Evolutionary conservation across 2,797 vertebrate species (phyloP), one percentile per base, ranked within the genome.

Genomic region (Pachyuromys duprasi): DNA sequence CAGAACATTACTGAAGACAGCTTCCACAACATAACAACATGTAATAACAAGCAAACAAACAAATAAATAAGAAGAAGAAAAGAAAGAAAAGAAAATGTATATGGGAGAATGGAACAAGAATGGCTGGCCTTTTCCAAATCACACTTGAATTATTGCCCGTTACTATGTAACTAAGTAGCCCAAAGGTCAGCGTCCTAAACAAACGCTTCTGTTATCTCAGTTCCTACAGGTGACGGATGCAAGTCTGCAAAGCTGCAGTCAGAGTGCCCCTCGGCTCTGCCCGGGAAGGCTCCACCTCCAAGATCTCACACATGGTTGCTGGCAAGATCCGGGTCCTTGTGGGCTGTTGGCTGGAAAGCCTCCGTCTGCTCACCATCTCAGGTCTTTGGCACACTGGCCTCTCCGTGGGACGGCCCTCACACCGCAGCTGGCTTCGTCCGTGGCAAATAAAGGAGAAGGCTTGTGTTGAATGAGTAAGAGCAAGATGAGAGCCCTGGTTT

Each of bases 381-480:
- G 45, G 26, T 62, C 63, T 62, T 57, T 14, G 39, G 36, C 83
- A 70, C n/a, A 0, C 0, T 11, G 57, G 31, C 42, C 39, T n/a
- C 67, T 92, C 39, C 1, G 0, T 8, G 57, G 89, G 72, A 67
- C 22, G 49, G 24, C 33, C 75, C 69, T 36, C 42, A 9, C 8
- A 2, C 2, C 8, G 36, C 57, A 31, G 28, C 89, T 12, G 26
- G 7, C 67, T 26, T 67, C 17, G 0, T 28, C 62, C 60, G 42
- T 12, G 36, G 69, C 57, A 26, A 55, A 11, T 0, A 24, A 86
- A 55, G 76, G 12, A 74, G 31, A 22, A 18, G 65, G 69, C 70
- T 69, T 69, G 1, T 8, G 2, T 3, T 55, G 28, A 55, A 17
- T 0, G 15, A 39, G 36, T 3, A 11, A 7, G 3, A 53, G 24